Base-by-base conservation (phyloP, 1,140 invertebrate genomes). In the Triops cancriformis region DNA sequence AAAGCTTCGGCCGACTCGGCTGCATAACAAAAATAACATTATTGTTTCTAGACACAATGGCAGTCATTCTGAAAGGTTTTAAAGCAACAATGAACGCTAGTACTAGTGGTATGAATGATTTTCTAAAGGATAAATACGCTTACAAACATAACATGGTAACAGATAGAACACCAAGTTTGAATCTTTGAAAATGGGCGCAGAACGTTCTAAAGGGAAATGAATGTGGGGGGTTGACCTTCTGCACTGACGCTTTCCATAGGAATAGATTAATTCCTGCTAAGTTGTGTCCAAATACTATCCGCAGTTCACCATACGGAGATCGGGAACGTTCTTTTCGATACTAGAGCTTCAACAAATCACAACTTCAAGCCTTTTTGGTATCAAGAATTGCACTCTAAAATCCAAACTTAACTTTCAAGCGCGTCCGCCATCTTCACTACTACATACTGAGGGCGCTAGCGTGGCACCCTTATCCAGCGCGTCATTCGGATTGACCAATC, bases 371-470 rank as follows among this genome's bases (percentile, higher is more conserved):
- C 26, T 26, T 23, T 72, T 41, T 76, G 45, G 37, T 51, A 76
- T 72, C 14, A 51, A 43, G 11, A 37, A 31, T 51, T 26, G 76
- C 31, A 37, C 42, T 31, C 45, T 27, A 23, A 26, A 31, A 72
- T 77, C 73, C 72, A 76, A 37, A 75, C 90, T 89, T 90, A 87
- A 90, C 89, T 90, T 90, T 90, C 89, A 88, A 89, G 88, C 87
- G 87, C 86, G 87, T 91, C 89, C 87, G 90, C 90, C 90, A 91
- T 91, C 86, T 91, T 91, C 74, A 64, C 51, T 64, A n/a, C 18
- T 23, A 64, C 51, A n/a, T 64, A 64, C 51, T 64, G 51, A 64
- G 51, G 51, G 51, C 51, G 51, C 51, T 64, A 23, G 51, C 51
- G 51, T 64, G 51, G 51, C 51, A 64, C 51, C 23, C 51, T 64